phyloP scores from a whole-genome alignment of 2,797 vertebrate species.

The Pelochelys cantorii region DNA sequence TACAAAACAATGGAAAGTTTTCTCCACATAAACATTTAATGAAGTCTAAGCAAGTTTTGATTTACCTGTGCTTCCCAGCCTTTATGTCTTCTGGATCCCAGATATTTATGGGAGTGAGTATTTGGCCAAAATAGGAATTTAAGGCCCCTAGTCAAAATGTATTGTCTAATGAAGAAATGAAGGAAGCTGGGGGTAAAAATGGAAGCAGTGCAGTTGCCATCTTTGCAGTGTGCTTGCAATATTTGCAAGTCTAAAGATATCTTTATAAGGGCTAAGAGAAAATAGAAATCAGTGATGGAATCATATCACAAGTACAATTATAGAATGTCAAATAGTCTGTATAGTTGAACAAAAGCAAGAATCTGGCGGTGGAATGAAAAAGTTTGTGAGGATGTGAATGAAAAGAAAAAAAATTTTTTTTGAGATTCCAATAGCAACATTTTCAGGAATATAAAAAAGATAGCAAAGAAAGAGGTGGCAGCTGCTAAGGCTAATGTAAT shows the following conservation, averaged over 20 bases:
- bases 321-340: too few relatives aligned
- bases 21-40: background rate
- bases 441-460: too few relatives aligned
- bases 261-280: too few relatives aligned
- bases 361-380: too few relatives aligned
- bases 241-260: background rate
- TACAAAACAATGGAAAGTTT: background rate
- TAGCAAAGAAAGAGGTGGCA: too few relatives aligned
- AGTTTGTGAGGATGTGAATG: too few relatives aligned
- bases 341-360: too few relatives aligned
- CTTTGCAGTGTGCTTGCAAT: constrained; percentile 3
- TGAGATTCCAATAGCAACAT: too few relatives aligned
- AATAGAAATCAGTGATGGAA: too few relatives aligned
- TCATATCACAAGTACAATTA: too few relatives aligned
- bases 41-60: background rate
- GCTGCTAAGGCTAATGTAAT: too few relatives aligned
- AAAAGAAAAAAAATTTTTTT: too few relatives aligned
- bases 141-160: background rate
- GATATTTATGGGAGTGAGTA: background rate
- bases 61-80: background rate
- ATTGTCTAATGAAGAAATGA: background rate
- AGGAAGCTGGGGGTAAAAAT: background rate
- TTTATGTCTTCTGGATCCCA: constrained; percentile 18
- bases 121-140: background rate
- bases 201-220: background rate